Evolutionary conservation across 2,797 vertebrate species (phyloP).

Genomic region (Setipinna tenuifilis): DNA sequence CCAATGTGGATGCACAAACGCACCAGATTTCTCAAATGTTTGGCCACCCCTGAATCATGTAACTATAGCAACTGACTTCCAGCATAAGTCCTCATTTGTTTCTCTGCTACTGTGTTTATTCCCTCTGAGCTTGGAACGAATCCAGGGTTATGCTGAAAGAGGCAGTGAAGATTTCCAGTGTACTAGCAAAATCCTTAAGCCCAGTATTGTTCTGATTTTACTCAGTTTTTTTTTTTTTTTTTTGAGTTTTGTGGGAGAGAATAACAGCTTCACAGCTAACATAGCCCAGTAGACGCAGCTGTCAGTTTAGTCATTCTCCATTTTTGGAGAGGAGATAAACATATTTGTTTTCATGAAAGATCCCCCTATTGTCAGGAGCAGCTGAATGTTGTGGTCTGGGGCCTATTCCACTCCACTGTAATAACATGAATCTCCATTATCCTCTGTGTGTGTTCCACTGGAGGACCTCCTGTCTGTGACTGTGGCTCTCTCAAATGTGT

Average conservation of each 20-base stretch:
- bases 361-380: not conserved
- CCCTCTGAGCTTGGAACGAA: not conserved
- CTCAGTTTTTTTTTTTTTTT: not conserved
- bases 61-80: constrained; percentile 21
- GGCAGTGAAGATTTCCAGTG: not conserved
- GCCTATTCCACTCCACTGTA: not conserved
- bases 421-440: not conserved
- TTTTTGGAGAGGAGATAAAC: not conserved
- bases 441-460: not conserved
- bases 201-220: not conserved
- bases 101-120: constrained; percentile 6
- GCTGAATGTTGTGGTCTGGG: not conserved
- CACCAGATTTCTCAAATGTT: constrained; percentile 19
- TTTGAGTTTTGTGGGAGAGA: not conserved
- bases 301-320: not conserved
- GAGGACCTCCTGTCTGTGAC: not conserved
- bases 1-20: not conserved
- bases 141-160: not conserved
- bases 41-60: not conserved
- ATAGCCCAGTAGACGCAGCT: not conserved
- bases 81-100: not conserved
- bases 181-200: not conserved
- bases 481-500: not conserved
- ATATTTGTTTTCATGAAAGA: not conserved
- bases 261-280: not conserved